Conservation (phyloP, 1,140 invertebrate genomes). For the Drosophila carrolli region DNA sequence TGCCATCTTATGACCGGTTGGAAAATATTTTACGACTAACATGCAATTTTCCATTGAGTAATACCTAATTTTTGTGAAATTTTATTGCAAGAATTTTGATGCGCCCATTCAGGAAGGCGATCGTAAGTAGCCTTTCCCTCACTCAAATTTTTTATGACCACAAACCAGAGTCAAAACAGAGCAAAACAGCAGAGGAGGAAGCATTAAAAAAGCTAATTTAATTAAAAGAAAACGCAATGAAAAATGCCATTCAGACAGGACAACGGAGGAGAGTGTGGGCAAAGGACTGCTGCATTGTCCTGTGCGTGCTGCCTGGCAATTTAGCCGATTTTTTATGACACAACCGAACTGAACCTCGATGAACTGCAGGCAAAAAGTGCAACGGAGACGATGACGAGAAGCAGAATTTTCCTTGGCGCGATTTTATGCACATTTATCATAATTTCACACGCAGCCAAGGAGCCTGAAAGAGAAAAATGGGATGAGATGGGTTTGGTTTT, state of each 20-base stretch:
- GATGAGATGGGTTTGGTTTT: constrained; percentile 36
- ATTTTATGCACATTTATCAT: constrained; percentile 83
- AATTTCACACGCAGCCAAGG: constrained; percentile 79
- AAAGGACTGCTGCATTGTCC: constrained; percentile 54
- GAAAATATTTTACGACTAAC: constrained; percentile 32
- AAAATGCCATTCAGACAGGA: constrained; percentile 65
- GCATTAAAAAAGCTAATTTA: constrained; percentile 81
- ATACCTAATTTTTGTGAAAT: constrained; percentile 38
- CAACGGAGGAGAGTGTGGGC: constrained; percentile 2
- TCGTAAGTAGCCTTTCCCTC: constrained; percentile 28
- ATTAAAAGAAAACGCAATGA: constrained; percentile 83
- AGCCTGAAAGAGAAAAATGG: constrained; percentile 43
- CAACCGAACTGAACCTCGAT: constrained; percentile 46
- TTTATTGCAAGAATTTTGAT: constrained; percentile 36
- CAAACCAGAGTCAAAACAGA: constrained; percentile 52
- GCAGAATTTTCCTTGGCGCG: constrained; percentile 62
- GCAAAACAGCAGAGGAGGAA: constrained; percentile 57
- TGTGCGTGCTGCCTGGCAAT: constrained; percentile 74
- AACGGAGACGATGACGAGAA: constrained; percentile 50
- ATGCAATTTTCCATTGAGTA: constrained; percentile 42
- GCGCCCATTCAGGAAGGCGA: constrained; percentile 17
- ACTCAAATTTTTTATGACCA: constrained; percentile 35
- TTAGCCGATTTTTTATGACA: constrained; percentile 76
- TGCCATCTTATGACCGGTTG: neutral
- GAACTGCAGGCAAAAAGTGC: constrained; percentile 56